These are phyloP conservation scores for Aselliscus stoliczkanus DNA, from an alignment of 2,797 vertebrate species.

Conservation along the genomic window DNA sequence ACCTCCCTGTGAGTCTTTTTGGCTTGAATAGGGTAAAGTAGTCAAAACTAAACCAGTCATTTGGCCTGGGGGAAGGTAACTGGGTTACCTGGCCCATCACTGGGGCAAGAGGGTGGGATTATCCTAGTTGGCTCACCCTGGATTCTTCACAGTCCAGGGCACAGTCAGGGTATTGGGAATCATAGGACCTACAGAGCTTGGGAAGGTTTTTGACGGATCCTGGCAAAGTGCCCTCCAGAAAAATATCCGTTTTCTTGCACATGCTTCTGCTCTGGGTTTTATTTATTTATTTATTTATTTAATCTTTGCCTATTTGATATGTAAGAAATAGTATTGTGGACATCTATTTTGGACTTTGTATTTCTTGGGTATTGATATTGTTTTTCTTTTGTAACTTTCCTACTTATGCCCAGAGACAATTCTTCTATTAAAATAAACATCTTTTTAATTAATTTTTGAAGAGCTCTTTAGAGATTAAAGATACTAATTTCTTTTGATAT, in stretches of 20 bases:
- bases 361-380: neutral
- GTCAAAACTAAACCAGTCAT: neutral
- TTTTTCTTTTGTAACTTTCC: neutral
- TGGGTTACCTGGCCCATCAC: neutral
- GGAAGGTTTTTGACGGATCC: neutral
- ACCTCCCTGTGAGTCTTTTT: neutral
- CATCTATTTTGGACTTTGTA: neutral
- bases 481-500: neutral
- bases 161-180: neutral
- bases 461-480: neutral
- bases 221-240: neutral
- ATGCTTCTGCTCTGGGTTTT: neutral
- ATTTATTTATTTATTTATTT: neutral
- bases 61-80: neutral
- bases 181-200: neutral
- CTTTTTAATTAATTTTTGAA: neutral
- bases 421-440: neutral
- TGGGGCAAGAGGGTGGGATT: neutral
- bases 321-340: neutral
- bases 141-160: neutral
- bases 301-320: neutral
- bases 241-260: neutral
- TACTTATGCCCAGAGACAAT: neutral
- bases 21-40: neutral
- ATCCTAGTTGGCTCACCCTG: neutral